Conservation (phyloP, 30 jellyfish, hydroid and myxozoan genomes). For the Hydractinia symbiolongicarpus region DNA sequence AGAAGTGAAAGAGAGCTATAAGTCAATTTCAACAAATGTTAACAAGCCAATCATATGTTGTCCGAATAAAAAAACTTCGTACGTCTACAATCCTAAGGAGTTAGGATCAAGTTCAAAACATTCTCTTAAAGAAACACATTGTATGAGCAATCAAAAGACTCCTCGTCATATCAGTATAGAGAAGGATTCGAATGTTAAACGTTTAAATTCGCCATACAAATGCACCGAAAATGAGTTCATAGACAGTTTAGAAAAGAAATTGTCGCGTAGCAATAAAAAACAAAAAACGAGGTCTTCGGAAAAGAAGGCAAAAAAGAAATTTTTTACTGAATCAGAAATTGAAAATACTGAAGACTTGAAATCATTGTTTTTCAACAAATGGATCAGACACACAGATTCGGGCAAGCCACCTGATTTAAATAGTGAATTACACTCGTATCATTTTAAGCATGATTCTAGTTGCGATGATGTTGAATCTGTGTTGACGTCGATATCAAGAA, state of each 20-base stretch:
- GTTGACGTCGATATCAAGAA: constrained; percentile 86
- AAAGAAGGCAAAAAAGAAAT: neutral
- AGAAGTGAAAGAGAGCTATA: constrained; percentile 63
- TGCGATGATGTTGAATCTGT: constrained; percentile 79
- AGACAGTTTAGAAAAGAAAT: neutral
- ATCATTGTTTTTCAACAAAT: neutral
- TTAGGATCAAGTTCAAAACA: neutral
- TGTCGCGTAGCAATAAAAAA: neutral
- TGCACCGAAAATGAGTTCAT: neutral
- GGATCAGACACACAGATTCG: neutral
- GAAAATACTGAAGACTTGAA: constrained; percentile 4
- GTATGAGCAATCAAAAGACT: neutral
- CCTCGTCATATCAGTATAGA: neutral
- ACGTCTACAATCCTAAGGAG: constrained; percentile 10
- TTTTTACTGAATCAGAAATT: constrained; percentile 4
- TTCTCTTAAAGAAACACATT: neutral
- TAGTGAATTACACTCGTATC: neutral
- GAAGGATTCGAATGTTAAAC: neutral
- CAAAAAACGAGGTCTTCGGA: neutral
- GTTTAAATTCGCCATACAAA: neutral
- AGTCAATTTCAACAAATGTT: constrained; percentile 37
- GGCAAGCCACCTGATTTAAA: neutral
- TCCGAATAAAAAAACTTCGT: constrained; percentile 12
- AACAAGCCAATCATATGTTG: constrained; percentile 36
- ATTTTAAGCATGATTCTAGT: neutral